Evolutionary conservation across 2,797 vertebrate genomes (phyloP).

Genomic region (Anguilla anguilla): DNA sequence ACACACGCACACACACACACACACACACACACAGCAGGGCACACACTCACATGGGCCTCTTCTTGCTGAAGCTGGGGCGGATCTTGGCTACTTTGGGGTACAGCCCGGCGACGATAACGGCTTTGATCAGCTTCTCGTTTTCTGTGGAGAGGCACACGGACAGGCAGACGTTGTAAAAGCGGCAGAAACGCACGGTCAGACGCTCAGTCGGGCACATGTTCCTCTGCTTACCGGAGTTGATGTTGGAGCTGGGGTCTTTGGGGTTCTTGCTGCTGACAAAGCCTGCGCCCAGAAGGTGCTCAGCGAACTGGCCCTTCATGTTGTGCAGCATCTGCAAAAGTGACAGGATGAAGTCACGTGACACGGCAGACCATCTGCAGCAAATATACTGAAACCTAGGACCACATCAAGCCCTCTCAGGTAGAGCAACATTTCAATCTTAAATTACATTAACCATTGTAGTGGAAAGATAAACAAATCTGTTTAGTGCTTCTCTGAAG

Average conservation of each 20-base stretch:
- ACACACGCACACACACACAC: conserved; percentile 75
- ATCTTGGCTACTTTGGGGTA: conserved; percentile 99
- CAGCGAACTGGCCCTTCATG: conserved; percentile 97
- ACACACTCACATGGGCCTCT: conserved; percentile 86
- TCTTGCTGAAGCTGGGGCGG: conserved; percentile 84
- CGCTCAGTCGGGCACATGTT: not conserved
- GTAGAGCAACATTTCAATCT: not conserved
- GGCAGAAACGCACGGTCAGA: not conserved
- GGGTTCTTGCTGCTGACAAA: conserved; percentile 89
- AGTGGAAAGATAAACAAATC: too few species aligned
- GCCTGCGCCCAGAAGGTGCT: conserved; percentile 87
- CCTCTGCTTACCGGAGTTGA: conserved; percentile 84
- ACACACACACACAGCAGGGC: not conserved
- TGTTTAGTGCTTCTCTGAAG: too few species aligned
- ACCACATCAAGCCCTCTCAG: not conserved
- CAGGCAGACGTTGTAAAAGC: not conserved
- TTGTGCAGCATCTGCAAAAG: conserved; percentile 89
- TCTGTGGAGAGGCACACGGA: conserved; percentile 64
- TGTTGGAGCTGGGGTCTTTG: conserved; percentile 86
- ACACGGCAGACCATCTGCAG: not conserved
- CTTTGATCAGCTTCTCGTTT: conserved; percentile 97
- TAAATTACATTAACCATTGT: not conserved
- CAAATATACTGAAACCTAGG: not conserved
- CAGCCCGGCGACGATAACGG: conserved; percentile 94
- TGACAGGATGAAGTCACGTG: not conserved